A percentile compares a stretch with the other conserved stretches of the same genome.
Conservation (phyloP, 2,113 vertebrate genomes). For the Columba janthina region DNA sequence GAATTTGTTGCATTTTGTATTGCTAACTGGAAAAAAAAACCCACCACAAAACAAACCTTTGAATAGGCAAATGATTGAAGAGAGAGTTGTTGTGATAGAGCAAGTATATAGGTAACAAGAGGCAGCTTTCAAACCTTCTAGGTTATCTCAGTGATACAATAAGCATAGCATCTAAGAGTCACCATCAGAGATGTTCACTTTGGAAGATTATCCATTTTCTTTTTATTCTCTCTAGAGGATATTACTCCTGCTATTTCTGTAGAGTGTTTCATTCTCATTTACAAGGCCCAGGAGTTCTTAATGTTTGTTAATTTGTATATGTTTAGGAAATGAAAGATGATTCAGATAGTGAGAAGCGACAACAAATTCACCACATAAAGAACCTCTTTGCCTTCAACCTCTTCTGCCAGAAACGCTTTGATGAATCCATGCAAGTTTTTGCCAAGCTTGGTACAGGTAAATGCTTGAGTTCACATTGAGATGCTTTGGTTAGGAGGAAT, state of each 20-base stretch:
- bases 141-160: not conserved
- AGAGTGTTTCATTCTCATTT: not conserved
- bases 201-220: not conserved
- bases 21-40: not conserved
- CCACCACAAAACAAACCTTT: too few relatives aligned
- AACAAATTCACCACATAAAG: constrained; percentile 98
- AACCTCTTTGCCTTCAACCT: constrained; percentile 98
- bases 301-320: not conserved
- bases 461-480: not conserved
- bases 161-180: not conserved
- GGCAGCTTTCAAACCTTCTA: not conserved
- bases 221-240: not conserved
- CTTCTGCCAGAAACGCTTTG: constrained; percentile 98
- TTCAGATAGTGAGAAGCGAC: constrained; percentile 92
- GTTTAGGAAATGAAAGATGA: constrained; percentile 97
- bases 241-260: not conserved
- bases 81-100: not conserved
- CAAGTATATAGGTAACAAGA: not conserved
- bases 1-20: not conserved
- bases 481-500: not conserved
- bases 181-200: not conserved
- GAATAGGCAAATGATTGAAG: not conserved
- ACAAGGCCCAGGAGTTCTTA: not conserved
- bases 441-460: constrained; percentile 97
- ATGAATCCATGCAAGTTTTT: constrained; percentile 99